phyloP scores from a whole-genome alignment of 92 coral and sea anemone genomes.

The Porites divaricata region DNA sequence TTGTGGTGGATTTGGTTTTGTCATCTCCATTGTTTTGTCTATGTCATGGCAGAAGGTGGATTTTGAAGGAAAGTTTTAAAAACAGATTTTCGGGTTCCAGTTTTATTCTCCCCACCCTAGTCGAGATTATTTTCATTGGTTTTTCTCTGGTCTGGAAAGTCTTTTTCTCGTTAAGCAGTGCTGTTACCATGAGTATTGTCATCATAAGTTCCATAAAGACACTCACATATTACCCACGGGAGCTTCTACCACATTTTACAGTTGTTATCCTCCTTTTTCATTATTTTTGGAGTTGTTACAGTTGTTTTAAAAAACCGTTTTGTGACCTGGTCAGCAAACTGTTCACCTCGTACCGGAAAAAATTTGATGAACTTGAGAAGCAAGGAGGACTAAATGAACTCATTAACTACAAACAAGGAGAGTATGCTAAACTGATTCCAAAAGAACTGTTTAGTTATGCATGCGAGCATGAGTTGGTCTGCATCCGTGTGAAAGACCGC shows the following conservation, averaged over 20 bases:
- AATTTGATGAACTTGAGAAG: background rate
- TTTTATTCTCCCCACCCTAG: background rate
- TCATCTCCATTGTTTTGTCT: constrained; percentile 1
- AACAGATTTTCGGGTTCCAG: background rate
- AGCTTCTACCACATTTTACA: background rate
- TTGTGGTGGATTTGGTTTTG: background rate
- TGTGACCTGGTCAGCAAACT: background rate
- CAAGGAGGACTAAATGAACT: background rate
- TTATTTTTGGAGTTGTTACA: constrained; percentile 5
- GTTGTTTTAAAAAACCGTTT: background rate
- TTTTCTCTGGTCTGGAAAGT: constrained; percentile 20
- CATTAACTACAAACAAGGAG: background rate
- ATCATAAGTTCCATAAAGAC: background rate
- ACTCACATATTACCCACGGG: no score
- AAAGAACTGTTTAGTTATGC: constrained; percentile 1
- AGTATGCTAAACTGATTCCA: constrained; percentile 4
- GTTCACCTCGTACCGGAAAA: background rate
- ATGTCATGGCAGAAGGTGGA: background rate
- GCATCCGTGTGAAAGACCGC: background rate
- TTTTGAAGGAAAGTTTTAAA: background rate
- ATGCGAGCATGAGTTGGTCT: background rate
- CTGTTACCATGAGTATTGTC: background rate
- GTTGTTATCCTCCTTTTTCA: background rate
- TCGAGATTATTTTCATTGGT: background rate
- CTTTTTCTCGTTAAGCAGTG: no score